phyloP scores from a whole-genome alignment of 37 sponge, comb jelly and placozoan genomes.

The Chondrosia reniformis region DNA sequence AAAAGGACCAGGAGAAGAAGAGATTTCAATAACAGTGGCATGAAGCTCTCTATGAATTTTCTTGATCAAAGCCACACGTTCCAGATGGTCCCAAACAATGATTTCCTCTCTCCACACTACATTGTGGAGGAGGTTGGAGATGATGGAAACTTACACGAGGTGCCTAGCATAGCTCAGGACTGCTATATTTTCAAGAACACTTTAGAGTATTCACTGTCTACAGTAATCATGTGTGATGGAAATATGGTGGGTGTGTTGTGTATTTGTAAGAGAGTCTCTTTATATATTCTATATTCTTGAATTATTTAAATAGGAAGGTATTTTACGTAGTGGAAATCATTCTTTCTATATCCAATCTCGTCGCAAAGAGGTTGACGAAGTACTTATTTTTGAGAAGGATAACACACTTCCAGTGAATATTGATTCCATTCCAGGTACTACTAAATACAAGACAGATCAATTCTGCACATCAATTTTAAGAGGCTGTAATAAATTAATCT shows the following conservation, averaged over 20 bases:
- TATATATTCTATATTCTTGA: too few species aligned
- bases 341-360: too few species aligned
- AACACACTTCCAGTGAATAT: too few species aligned
- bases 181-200: slow-evolving; percentile 1
- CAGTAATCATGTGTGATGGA: not conserved
- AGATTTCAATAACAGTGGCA: not conserved
- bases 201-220: not conserved
- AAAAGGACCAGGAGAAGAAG: not conserved
- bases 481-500: too few species aligned
- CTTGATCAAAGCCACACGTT: slow-evolving; percentile 2
- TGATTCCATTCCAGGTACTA: too few species aligned
- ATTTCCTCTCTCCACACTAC: not conserved
- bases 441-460: too few species aligned
- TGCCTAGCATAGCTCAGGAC: not conserved
- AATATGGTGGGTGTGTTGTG: not conserved
- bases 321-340: too few species aligned
- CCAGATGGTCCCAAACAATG: not conserved
- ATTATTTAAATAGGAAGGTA: too few species aligned
- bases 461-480: too few species aligned
- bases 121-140: not conserved
- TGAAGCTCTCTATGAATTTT: not conserved
- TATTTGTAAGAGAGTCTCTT: not conserved
- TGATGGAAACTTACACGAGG: not conserved
- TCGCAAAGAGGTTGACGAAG: too few species aligned
- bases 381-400: not conserved